Conservation (phyloP, 2,888 invertebrate genomes). For the Drosophila melanosoma region DNA sequence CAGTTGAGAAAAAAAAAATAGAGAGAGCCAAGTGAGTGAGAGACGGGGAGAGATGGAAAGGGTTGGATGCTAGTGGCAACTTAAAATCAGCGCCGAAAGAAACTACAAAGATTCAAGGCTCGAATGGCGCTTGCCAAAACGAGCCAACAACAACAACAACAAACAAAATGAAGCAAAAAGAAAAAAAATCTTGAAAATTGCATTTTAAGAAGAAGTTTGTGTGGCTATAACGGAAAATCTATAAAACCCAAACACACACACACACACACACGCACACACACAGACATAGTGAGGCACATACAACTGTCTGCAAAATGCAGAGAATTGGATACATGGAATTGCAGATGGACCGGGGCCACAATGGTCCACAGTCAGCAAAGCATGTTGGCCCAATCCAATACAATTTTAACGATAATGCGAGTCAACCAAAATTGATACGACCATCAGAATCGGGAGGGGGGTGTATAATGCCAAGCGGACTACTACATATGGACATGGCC, state of each 20-base stretch:
- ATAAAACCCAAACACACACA: constrained; percentile 52
- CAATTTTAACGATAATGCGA: constrained; percentile 78
- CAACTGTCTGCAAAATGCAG: constrained; percentile 39
- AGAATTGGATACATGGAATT: constrained; percentile 45
- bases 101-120: constrained; percentile 50
- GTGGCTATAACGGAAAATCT: constrained; percentile 79
- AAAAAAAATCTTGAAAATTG: constrained; percentile 77
- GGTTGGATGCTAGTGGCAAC: constrained; percentile 44
- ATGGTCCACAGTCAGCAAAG: constrained; percentile 48
- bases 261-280: constrained; percentile 35
- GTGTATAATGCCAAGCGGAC: constrained; percentile 24
- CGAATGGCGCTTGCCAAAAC: constrained; percentile 62
- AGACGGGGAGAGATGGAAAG: not conserved
- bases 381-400: constrained; percentile 75
- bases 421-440: constrained; percentile 73
- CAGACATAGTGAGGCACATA: constrained; percentile 21
- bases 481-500: not conserved
- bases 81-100: constrained; percentile 69
- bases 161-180: constrained; percentile 24
- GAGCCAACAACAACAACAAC: constrained; percentile 31
- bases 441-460: constrained; percentile 46
- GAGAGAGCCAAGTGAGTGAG: not conserved
- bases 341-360: constrained; percentile 55
- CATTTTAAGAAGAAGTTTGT: constrained; percentile 81
- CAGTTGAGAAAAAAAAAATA: constrained; percentile 14